Base-by-base conservation (phyloP, 23 tunicate genomes). In the Oikopleura dioica region DNA sequence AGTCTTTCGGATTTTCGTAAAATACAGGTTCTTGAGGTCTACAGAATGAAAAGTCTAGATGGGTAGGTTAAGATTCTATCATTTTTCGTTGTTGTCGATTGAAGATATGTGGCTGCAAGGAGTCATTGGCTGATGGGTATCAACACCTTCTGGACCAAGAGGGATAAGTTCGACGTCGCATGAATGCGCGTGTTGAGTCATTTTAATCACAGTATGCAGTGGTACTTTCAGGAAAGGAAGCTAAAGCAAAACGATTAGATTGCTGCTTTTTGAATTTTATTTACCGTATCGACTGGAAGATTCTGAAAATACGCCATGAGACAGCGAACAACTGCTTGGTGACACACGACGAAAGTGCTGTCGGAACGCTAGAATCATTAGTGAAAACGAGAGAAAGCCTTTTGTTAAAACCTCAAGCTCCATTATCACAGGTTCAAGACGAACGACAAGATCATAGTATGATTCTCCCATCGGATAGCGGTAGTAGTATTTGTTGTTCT, bases 381-480 rank as follows among this genome's bases (percentile, higher is more conserved):
- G 33, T 63, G 81, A n/a, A n/a, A n/a, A n/a, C n/a, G n/a, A n/a
- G n/a, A n/a, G n/a, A n/a, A n/a, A n/a, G n/a, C n/a, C n/a, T n/a
- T n/a, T n/a, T n/a, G n/a, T n/a, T n/a, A n/a, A n/a, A n/a, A 35
- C 55, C 33, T 51, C 35, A 50, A 84, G 68, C 75, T 82, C 95
- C 99, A 94, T 94, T 26, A 94, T 94, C 1, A 94, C 99, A 28
- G 99, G 95, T 67, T 94, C 99, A 36, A 94, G 68, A 37, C 99
- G 69, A 32, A 86, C 80, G 34, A 94, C 99, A 9, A 94, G 84
- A 69, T 94, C 99, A 51, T 77, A 77, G 76, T 94, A 94, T 2
- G 99, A 94, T 83, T 94, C 99, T 38, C 99, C 99, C 99, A 94
- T 94, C 0, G 95, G 99, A 63, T 94, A 94, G 37, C 99, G 75